Conservation (phyloP, 2,113 vertebrate species). For the Toxotes chatareus region DNA sequence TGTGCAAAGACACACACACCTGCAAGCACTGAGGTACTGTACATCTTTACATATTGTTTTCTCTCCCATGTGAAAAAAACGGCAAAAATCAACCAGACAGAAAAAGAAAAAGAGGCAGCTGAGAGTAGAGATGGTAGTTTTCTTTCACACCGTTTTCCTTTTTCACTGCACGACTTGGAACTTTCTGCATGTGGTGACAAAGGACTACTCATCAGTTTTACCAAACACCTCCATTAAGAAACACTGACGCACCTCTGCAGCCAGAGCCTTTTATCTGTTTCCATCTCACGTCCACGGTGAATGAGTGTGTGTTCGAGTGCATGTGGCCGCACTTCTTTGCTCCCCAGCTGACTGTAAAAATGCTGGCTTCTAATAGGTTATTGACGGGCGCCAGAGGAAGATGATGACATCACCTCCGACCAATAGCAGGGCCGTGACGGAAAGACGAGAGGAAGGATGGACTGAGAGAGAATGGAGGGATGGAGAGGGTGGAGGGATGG, state of each 20-base stretch:
- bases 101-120: background rate
- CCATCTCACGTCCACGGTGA: conserved; percentile 18
- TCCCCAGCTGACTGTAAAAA: conserved; percentile 81
- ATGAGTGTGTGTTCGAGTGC: background rate
- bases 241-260: conserved; percentile 25
- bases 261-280: conserved; percentile 4
- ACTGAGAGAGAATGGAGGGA: conserved; percentile 8
- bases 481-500: conserved; percentile 29
- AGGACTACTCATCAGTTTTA: background rate
- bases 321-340: conserved; percentile 27
- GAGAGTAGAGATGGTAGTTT: background rate
- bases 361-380: conserved; percentile 82
- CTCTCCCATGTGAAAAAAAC: background rate
- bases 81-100: fast-evolving
- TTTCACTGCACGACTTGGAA: background rate
- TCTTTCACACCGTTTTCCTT: background rate
- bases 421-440: conserved; percentile 72
- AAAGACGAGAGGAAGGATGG: conserved; percentile 18
- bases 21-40: background rate
- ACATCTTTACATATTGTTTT: background rate
- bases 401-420: conserved; percentile 84
- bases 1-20: background rate
- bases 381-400: conserved; percentile 75
- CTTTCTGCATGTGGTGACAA: background rate
- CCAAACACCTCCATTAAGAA: background rate